Base-by-base conservation (phyloP, 2,113 vertebrate genomes). In the Sialia sialis region DNA sequence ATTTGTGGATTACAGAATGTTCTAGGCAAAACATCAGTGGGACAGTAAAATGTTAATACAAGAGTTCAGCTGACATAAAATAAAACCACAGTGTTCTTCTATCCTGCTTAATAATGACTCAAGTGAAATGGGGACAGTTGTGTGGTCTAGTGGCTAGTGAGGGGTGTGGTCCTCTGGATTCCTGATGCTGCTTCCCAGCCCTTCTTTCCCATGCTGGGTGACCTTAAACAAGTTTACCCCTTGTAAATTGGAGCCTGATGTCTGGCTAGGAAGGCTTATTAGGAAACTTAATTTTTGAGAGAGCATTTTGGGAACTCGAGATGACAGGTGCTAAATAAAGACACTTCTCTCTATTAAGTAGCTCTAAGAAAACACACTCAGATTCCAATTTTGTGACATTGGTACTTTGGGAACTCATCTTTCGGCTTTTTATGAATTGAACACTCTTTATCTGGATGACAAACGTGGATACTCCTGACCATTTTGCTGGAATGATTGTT, bases 1-100 rank as follows among this genome's bases (percentile, higher is more conserved):
- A 96, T 97, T 96, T 97, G 96, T 91, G 96, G 96, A 95, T 97
- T 97, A 97, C 96, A 97, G 89, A 96, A 95, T 97, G 96, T 97
- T 96, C 96, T 97, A 97, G 92, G 95, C 94, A 95, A 96, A 96
- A 95, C 93, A 97, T 96, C 93, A 96, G 94, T 86, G 94, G 94
- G 90, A 83, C 87, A 95, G 92, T 95, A 96, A 95, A 97, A 97
- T 48, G 68, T 87, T 97, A 95, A 96, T 91, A 87, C 60, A 83
- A 95, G 94, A 96, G 90, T 93, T 96, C 72, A 90, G 48, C 85
- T 93, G 79, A 64, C 95, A 94, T 94, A 86, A 94, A 97, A 93
- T 93, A 91, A 97, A 96, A 93, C 96, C 96, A 94, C 96, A 96
- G 72, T 94, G 85, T 55, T 94, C 82, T 91, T 95, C 91, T 92